Conservation (phyloP, 1,140 invertebrate genomes). For the Neodiprion lecontei region DNA sequence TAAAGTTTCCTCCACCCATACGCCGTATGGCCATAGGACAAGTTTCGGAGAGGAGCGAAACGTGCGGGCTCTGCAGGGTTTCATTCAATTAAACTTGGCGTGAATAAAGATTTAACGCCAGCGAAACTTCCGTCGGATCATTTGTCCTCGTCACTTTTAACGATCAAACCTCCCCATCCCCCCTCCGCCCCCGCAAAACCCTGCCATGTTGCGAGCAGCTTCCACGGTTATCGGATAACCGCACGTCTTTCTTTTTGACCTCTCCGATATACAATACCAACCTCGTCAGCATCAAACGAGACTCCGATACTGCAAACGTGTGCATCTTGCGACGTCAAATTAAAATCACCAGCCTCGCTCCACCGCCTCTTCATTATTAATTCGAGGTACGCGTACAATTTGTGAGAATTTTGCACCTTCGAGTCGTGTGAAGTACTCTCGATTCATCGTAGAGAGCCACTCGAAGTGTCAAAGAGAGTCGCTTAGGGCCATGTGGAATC, state of each 20-base stretch:
- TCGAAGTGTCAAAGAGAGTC: too few species aligned
- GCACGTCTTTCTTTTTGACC: constrained; percentile 26
- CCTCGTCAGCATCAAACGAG: too few species aligned
- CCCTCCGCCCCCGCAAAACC: too few species aligned
- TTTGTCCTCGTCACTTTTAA: constrained; percentile 5
- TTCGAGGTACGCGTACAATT: too few species aligned
- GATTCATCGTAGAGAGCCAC: too few species aligned
- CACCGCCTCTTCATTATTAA: too few species aligned
- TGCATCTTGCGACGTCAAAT: too few species aligned
- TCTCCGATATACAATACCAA: background rate
- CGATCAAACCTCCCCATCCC: background rate
- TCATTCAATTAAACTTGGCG: constrained; percentile 7
- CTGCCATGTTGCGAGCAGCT: constrained; percentile 25
- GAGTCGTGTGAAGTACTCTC: too few species aligned
- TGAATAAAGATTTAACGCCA: constrained; percentile 5
- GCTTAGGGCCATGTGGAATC: too few species aligned
- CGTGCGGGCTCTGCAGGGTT: background rate
- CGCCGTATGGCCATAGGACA: background rate
- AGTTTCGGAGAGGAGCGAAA: background rate
- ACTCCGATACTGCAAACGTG: too few species aligned
- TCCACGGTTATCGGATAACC: constrained; percentile 27
- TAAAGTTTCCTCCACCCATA: background rate
- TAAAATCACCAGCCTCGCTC: too few species aligned
- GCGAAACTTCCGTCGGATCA: background rate
- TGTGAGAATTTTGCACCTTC: too few species aligned